Evolutionary conservation across 2,888 invertebrate genomes (phyloP), one percentile per base, ranked within the genome.

Genomic region (Apamea crenata): DNA sequence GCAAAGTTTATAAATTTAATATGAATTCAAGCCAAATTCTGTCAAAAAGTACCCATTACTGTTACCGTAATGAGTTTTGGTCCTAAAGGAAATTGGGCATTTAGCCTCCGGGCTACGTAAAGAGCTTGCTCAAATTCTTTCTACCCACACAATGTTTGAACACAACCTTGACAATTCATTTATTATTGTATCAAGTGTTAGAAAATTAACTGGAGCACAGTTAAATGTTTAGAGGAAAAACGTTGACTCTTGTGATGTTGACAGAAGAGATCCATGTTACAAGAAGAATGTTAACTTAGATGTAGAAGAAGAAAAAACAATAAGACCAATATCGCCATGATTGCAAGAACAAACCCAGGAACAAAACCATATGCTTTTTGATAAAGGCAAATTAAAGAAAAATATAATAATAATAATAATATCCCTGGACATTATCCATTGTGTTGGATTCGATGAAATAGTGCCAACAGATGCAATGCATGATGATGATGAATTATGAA

Each of bases 31-130:
- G 61, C 44, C 25, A 70, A 85, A 81, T 81, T 36, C 65, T 78
- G 81, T 81, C 73, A 84, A 85, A 85, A 84, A 61, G 78, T 78
- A 67, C 67, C 61, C 36, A 61, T 63, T 80, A 66, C 44, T 29
- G 72, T 74, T 61, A 70, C 25, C 6, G n/a, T 86, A 80, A 87
- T 82, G 85, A 86, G 82, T 70, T 87, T 85, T 66, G 29, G 47
- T 44, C 61, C 44, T 61, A 66, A 70, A 85, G 85, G 86, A 85
- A 88, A 87, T 86, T 85, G 82, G 73, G 73, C 69, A 56, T 82
- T 87, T 76, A 82, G 74, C 72, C 70, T 32, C 29, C 50, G 40
- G 74, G 69, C 53, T 83, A 74, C 66, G 50, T 56, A 36, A 80
- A 77, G n/a, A 69, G 81, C 65, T 74, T 74, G 50, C 50, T 50